Percentiles rank a stretch among this genome's conserved stretches.
These are phyloP conservation scores for Aphidius ervi DNA, from an alignment of 1,140 invertebrate species.

Conservation along the genomic window DNA sequence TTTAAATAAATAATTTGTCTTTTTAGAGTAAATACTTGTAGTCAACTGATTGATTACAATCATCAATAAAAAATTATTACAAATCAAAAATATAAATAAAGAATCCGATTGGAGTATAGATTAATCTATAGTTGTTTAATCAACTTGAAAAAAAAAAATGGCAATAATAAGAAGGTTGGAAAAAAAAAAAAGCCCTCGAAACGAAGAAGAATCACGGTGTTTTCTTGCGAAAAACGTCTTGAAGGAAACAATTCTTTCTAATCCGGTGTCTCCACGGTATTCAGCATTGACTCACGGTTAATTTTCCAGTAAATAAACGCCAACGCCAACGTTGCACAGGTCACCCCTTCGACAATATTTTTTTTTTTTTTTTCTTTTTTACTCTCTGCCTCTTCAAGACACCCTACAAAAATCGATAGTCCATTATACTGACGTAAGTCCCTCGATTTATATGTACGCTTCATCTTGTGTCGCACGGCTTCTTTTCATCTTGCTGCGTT, in stretches of 20 bases:
- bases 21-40: too few relatives aligned
- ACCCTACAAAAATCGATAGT: slow-evolving; percentile 39
- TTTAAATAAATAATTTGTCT: too few relatives aligned
- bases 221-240: too few relatives aligned
- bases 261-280: slow-evolving; percentile 15
- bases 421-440: slow-evolving; percentile 44
- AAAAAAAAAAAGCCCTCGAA: too few relatives aligned
- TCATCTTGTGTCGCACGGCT: slow-evolving; percentile 27
- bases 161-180: too few relatives aligned
- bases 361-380: too few relatives aligned
- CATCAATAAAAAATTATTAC: too few relatives aligned
- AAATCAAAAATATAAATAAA: not conserved
- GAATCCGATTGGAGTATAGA: not conserved
- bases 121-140: too few relatives aligned
- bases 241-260: slow-evolving; percentile 22
- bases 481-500: slow-evolving; percentile 15
- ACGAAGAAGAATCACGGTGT: too few relatives aligned
- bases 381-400: too few relatives aligned
- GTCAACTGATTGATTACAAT: too few relatives aligned
- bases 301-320: slow-evolving; percentile 45
- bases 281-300: slow-evolving; percentile 30
- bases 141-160: too few relatives aligned
- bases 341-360: not conserved
- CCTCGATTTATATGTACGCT: slow-evolving; percentile 37
- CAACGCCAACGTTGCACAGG: slow-evolving; percentile 5